Evolutionary conservation across 2,113 vertebrate genomes (phyloP), one percentile per base, ranked within the genome.

Genomic region (Rhea pennata): DNA sequence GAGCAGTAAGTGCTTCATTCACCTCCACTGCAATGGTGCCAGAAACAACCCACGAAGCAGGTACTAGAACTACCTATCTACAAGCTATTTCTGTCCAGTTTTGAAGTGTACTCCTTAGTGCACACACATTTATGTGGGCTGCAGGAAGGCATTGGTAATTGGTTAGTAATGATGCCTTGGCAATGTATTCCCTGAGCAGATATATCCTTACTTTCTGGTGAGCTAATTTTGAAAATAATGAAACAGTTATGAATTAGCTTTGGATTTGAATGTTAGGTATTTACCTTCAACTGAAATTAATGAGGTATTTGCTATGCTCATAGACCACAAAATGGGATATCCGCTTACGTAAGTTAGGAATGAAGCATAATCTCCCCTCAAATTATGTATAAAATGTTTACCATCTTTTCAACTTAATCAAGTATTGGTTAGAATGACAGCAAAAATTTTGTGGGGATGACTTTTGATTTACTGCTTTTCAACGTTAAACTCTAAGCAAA

Each of bases 1-100:
- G 99, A 67, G 98, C 98, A 94, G 99, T 99, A 26, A 99, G 99
- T 1, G 99, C 99, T 17, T 99, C 99, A 74, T 99, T 99, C 98
- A 99, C 99, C 5, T 99, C 99, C 87, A 99, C 99, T 1, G 99
- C 99, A 58, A 99, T 99, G 99, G 98, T 98, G 44, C 99, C 99
- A 3, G 97, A 99, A 93, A 99, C 99, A 10, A 98, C 88, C 4
- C 99, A 99, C 0, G 98, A 99, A 98, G 99, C 99, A 98, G 99
- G 99, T 99, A 97, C n/a, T 27, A 50, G 29, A 56, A 42, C 40
- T 71, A 12, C 31, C 46, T 67, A 23, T 31, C 65, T 70, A 26
- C 22, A 42, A 48, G 40, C 27, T 65, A 12, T 39, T 73, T 42
- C 51, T 73, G 73, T 20, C 26, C 19, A 39, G 29, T 29, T 91